Base-by-base conservation (phyloP, 1,140 invertebrate genomes). In the Pentalonia nigronervosa region DNA sequence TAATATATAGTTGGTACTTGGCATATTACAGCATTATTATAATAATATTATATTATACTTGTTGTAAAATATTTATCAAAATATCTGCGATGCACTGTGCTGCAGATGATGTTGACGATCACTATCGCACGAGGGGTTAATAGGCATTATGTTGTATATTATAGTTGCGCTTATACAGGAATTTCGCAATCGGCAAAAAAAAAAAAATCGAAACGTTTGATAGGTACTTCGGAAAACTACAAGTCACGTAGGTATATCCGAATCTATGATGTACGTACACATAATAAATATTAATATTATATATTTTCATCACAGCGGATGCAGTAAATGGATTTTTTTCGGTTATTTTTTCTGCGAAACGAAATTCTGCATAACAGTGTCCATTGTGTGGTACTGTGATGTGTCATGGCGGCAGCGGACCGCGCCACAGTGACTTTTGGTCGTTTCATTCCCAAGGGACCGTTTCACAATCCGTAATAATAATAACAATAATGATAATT, bases 361-460 rank as follows among this genome's bases (percentile, higher is more conserved):
- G 6, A 76, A n/a, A 76, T n/a, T n/a, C 60, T 17, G 60, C n/a
- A n/a, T 76, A 76, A n/a, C 30, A 76, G 60, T 76, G 60, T 7
- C n/a, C 60, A 76, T 76, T 76, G 60, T 76, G 60, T 76, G 60
- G n/a, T 76, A n/a, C n/a, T n/a, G 60, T 76, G 60, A 30, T 76
- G 60, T 76, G 60, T 76, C 60, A 76, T 30, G 23, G 30, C 60
- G 30, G 30, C 60, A 0, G 14, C 14, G n/a, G 14, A n/a, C 25
- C 30, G 60, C 9, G 30, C 60, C 30, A n/a, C 30, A 14, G 14
- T 30, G 60, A 76, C 60, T n/a, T 76, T 76, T 76, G 14, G 30
- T 76, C 30, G n/a, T 76, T 76, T 76, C 2, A 34, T 76, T 76
- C n/a, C 6, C 60, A 4, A 17, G 14, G 30, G 30, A 76, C 60